Evolutionary conservation across 35 echinoderm and acorn worm species (phyloP).

Genomic region (Apostichopus japonicus): DNA sequence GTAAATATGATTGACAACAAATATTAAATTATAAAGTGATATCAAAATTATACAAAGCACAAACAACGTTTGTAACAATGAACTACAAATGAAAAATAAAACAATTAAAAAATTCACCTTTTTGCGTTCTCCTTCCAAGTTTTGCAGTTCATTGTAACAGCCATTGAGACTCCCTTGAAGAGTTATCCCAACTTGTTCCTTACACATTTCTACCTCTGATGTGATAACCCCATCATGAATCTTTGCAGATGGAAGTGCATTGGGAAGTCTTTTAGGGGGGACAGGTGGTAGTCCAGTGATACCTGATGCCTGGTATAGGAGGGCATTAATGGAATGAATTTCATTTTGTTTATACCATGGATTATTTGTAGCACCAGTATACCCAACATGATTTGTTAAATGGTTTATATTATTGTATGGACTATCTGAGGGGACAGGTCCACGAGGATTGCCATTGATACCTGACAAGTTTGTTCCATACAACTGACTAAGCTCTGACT

Average conservation of each 20-base stretch:
- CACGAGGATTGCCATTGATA: neutral
- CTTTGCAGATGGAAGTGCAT: neutral
- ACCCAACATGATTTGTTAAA: neutral
- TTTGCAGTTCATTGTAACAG: conserved; percentile 79
- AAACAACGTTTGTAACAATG: too few relatives aligned
- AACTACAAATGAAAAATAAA: neutral
- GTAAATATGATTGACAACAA: too few relatives aligned
- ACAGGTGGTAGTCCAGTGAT: conserved; percentile 44
- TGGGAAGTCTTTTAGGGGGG: neutral
- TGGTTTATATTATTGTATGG: conserved; percentile 29
- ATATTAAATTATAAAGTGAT: too few relatives aligned
- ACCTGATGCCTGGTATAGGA: conserved; percentile 37
- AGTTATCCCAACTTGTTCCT: conserved; percentile 38
- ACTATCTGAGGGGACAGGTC: neutral
- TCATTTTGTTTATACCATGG: neutral
- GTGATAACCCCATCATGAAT: neutral
- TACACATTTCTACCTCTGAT: neutral
- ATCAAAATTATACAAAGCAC: too few relatives aligned
- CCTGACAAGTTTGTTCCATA: conserved; percentile 11
- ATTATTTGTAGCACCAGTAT: neutral
- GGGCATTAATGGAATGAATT: conserved; percentile 8
- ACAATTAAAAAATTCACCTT: conserved; percentile 53
- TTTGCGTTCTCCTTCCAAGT: conserved; percentile 78
- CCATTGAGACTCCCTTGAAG: conserved; percentile 39
- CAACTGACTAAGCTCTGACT: conserved; percentile 8